phyloP scores from a whole-genome alignment of 2,888 invertebrate species.

The Limenitis arthemis region DNA sequence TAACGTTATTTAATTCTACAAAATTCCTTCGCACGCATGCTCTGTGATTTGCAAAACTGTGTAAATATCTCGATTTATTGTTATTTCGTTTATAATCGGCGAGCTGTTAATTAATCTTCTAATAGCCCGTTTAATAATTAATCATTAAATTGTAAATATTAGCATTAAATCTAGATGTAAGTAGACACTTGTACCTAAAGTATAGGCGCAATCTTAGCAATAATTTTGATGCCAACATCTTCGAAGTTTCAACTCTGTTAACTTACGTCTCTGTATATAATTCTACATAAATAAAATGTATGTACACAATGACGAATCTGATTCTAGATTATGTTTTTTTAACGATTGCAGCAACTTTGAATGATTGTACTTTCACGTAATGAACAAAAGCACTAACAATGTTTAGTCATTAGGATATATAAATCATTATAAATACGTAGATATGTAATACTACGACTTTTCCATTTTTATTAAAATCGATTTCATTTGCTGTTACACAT shows the following conservation, averaged over 20 bases:
- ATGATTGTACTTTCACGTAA: too few species aligned
- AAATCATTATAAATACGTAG: too few species aligned
- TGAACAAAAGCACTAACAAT: too few species aligned
- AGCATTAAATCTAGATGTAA: constrained; percentile 53
- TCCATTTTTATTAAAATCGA: too few species aligned
- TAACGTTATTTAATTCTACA: constrained; percentile 32
- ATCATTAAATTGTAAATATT: constrained; percentile 61
- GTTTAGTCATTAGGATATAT: too few species aligned
- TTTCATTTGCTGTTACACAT: constrained; percentile 10
- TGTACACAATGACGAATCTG: constrained; percentile 14
- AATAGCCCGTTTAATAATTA: constrained; percentile 54
- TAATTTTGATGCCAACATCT: constrained; percentile 66
- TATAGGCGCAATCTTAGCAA: constrained; percentile 63
- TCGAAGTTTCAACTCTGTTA: constrained; percentile 50
- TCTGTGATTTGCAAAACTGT: constrained; percentile 67
- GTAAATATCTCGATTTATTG: constrained; percentile 68
- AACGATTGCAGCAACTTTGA: too few species aligned
- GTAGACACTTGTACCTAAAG: constrained; percentile 66
- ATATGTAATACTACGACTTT: too few species aligned
- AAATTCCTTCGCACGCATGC: constrained; percentile 48
- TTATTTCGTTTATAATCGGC: constrained; percentile 63
- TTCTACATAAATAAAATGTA: constrained; percentile 11
- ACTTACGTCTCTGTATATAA: constrained; percentile 57
- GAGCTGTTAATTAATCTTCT: constrained; percentile 46
- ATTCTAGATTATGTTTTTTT: constrained; percentile 13